phyloP scores from a whole-genome alignment of 2,113 vertebrate species.

The Dipodomys ordii region DNA sequence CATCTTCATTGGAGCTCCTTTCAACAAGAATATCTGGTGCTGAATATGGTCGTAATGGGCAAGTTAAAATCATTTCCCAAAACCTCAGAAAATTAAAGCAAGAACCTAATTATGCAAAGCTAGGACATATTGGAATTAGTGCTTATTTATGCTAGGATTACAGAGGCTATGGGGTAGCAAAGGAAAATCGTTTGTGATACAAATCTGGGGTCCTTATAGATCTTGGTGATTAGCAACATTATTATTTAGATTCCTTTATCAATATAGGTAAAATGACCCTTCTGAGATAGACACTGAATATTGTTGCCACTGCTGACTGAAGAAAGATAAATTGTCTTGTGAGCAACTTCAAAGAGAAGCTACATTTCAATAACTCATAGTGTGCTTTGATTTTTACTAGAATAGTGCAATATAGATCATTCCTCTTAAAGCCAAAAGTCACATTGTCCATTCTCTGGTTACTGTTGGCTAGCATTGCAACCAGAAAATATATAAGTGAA shows the following conservation, averaged over 20 bases:
- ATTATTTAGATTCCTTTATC: neutral
- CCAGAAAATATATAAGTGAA: neutral
- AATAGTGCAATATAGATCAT: neutral
- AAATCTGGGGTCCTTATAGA: neutral
- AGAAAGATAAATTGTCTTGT: neutral
- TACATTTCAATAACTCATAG: neutral
- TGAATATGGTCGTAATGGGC: too few species aligned
- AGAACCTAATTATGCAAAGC: neutral
- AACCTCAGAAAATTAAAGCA: neutral
- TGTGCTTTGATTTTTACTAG: neutral
- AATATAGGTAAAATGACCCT: neutral
- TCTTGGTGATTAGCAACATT: neutral
- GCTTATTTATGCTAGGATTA: neutral
- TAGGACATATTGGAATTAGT: neutral
- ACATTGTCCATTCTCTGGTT: neutral
- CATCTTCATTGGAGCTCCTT: too few species aligned
- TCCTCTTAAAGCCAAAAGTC: neutral
- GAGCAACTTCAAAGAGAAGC: neutral
- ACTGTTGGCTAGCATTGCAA: neutral
- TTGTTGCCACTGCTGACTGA: neutral
- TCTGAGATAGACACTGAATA: neutral
- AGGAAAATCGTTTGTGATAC: neutral
- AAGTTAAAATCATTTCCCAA: neutral
- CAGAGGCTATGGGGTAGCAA: neutral
- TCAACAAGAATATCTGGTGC: too few species aligned